Conservation (phyloP, 2,113 vertebrate genomes). For the Sclerurus mexicanus region DNA sequence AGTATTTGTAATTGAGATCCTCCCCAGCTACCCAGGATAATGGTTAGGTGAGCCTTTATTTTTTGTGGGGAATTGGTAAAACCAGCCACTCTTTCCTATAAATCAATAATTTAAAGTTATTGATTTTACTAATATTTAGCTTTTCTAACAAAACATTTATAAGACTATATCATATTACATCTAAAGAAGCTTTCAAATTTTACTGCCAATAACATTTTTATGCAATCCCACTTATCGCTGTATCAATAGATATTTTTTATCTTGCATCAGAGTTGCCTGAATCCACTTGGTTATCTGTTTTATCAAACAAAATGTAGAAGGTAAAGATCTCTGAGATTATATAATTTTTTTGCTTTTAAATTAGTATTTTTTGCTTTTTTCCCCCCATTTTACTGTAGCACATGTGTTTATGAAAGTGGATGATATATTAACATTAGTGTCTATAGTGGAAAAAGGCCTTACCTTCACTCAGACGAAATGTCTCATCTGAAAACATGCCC, state of each 20-base stretch:
- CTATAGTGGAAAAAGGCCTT: neutral
- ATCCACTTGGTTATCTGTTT: neutral
- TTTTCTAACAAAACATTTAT: neutral
- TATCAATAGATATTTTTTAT: neutral
- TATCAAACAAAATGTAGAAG: neutral
- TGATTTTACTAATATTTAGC: neutral
- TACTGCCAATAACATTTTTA: neutral
- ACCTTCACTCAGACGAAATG: neutral
- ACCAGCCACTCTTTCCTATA: neutral
- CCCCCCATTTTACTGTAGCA: neutral
- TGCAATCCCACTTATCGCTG: neutral
- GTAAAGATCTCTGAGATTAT: neutral
- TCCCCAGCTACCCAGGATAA: neutral
- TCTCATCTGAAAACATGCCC: fast-evolving
- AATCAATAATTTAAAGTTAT: neutral
- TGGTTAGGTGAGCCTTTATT: neutral
- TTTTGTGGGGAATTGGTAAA: neutral
- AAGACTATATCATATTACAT: neutral
- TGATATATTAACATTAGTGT: neutral
- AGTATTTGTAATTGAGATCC: neutral
- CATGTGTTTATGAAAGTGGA: neutral
- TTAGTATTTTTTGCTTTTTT: neutral
- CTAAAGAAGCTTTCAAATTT: neutral
- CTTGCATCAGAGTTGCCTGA: neutral
- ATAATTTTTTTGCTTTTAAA: neutral